A percentile compares a stretch with the other conserved stretches of the same genome.
Conservation (phyloP, 2,113 vertebrate species). For the Elephas maximus region DNA sequence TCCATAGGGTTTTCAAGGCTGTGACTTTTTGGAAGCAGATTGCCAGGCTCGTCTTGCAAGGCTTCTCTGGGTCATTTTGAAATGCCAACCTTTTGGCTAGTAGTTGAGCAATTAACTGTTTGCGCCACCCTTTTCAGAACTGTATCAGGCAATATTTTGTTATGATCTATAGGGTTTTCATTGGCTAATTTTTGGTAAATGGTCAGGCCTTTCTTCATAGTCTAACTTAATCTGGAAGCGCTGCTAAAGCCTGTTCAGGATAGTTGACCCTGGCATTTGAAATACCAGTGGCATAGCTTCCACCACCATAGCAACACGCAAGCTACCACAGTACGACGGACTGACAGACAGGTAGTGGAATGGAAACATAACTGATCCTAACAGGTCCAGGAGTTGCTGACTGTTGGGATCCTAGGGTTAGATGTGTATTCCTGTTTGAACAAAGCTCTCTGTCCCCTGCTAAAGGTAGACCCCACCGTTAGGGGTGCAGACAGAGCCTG, state of each 20-base stretch:
- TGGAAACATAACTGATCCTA: neutral
- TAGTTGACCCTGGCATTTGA: neutral
- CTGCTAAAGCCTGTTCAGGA: neutral
- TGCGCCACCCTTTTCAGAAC: neutral
- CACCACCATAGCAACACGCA: neutral
- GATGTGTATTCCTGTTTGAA: slow-evolving; percentile 62
- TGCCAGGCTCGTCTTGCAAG: neutral
- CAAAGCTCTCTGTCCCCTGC: slow-evolving; percentile 12
- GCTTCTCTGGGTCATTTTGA: neutral
- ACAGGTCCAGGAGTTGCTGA: neutral
- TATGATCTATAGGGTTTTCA: neutral
- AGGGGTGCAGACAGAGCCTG: neutral
- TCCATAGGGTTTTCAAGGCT: too few relatives aligned
- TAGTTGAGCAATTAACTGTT: too few relatives aligned
- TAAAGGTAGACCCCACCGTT: slow-evolving; percentile 67
- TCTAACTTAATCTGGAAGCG: neutral
- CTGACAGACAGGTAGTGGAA: neutral
- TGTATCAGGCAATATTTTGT: neutral
- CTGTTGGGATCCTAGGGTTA: neutral
- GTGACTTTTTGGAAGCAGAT: neutral
- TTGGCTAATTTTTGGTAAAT: neutral
- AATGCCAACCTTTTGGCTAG: neutral
- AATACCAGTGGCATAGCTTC: neutral
- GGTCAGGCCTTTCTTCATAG: neutral
- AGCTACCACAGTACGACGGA: neutral